Evolutionary conservation across 2,888 invertebrate genomes (phyloP).

Genomic region (Sinopyrophorus schimmeli): DNA sequence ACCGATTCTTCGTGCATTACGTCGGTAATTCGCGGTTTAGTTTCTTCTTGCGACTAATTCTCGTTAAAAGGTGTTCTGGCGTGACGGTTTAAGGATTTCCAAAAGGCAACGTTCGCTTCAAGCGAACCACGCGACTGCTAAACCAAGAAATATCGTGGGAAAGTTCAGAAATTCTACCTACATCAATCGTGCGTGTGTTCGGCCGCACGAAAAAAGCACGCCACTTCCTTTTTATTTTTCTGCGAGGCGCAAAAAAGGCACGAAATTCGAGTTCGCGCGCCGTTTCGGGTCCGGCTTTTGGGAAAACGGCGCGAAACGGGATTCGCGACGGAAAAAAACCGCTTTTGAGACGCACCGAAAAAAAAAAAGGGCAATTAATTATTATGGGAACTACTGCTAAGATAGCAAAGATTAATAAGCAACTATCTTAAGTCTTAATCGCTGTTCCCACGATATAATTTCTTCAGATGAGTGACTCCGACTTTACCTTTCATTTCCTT

Average conservation of each 20-base stretch:
- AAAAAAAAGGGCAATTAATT: slow-evolving; percentile 30
- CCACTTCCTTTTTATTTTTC: slow-evolving; percentile 30
- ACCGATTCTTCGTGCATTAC: slow-evolving; percentile 9
- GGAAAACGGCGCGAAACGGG: slow-evolving; percentile 1
- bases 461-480: slow-evolving; percentile 28
- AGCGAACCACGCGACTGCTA: slow-evolving; percentile 30
- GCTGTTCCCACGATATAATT: slow-evolving; percentile 30
- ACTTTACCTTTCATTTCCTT: slow-evolving; percentile 29
- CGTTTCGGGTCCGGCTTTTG: neutral
- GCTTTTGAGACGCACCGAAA: no score
- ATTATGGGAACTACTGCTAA: slow-evolving; percentile 19
- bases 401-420: slow-evolving; percentile 26
- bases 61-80: slow-evolving; percentile 12
- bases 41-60: neutral
- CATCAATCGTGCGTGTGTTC: slow-evolving; percentile 34
- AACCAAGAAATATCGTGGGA: slow-evolving; percentile 37
- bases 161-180: slow-evolving; percentile 38
- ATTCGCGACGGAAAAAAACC: slow-evolving; percentile 7
- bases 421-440: slow-evolving; percentile 16
- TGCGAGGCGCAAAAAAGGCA: no score
- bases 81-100: slow-evolving; percentile 22
- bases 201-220: slow-evolving; percentile 24
- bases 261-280: slow-evolving; percentile 4
- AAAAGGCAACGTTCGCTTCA: slow-evolving; percentile 23
- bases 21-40: slow-evolving; percentile 5